Percentiles rank a stretch among this genome's conserved stretches.
Evolutionary conservation across 2,797 vertebrate genomes (phyloP).

Genomic region (Holocentrus rufus): DNA sequence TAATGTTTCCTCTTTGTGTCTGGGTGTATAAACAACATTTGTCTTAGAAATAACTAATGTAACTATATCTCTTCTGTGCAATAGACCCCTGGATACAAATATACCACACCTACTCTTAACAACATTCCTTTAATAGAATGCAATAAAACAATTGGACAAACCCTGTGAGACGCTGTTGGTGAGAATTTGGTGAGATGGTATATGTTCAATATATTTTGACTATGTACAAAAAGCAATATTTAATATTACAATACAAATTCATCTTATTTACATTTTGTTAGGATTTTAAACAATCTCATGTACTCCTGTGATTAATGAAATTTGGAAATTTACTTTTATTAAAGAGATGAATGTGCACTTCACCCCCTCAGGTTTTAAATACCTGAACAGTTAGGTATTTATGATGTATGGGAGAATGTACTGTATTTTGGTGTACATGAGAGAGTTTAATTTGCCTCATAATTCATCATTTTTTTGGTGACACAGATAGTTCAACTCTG

Average conservation of each 20-base stretch:
- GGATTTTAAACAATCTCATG: slow-evolving; percentile 78
- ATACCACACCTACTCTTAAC: slow-evolving; percentile 74
- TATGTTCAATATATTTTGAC: slow-evolving; percentile 80
- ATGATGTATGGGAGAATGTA: slow-evolving; percentile 25
- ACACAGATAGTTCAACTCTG: slow-evolving; percentile 83
- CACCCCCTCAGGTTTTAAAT: slow-evolving; percentile 17
- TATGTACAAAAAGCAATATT: slow-evolving; percentile 84
- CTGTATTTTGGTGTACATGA: slow-evolving; percentile 55
- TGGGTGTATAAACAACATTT: slow-evolving; percentile 70
- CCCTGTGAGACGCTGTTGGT: slow-evolving; percentile 58
- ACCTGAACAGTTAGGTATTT: slow-evolving; percentile 29
- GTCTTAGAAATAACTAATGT: slow-evolving; percentile 71
- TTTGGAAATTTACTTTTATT: slow-evolving; percentile 32
- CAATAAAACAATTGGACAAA: slow-evolving; percentile 62
- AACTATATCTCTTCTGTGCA: slow-evolving; percentile 61
- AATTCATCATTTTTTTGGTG: slow-evolving; percentile 85
- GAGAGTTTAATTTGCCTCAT: slow-evolving; percentile 51
- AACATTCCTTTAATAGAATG: slow-evolving; percentile 66
- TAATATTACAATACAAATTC: slow-evolving; percentile 83
- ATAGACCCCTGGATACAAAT: slow-evolving; percentile 73
- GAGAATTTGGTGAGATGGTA: slow-evolving; percentile 61
- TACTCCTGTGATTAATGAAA: slow-evolving; percentile 61
- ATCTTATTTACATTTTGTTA: slow-evolving; percentile 86
- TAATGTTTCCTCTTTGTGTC: slow-evolving; percentile 57
- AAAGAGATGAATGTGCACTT: slow-evolving; percentile 59